Evolutionary conservation across 1,140 invertebrate species (phyloP).

Genomic region (Drosophila athabasca): DNA sequence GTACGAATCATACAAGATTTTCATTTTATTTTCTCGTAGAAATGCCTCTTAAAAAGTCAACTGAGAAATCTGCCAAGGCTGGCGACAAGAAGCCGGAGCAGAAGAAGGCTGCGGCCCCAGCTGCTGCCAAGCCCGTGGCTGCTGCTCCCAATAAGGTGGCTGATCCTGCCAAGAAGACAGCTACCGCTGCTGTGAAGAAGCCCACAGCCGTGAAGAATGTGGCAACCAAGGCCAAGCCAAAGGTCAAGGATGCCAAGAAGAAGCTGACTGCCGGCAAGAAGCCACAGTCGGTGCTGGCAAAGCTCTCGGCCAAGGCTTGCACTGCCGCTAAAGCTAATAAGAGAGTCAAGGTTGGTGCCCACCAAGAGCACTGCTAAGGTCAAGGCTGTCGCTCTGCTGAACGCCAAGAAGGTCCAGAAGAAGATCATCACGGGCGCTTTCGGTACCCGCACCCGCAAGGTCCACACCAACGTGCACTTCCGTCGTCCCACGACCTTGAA

Average conservation of each 20-base stretch:
- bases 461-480: conserved; percentile 97
- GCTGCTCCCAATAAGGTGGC: conserved; percentile 84
- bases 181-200: conserved; percentile 80
- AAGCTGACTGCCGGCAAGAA: conserved; percentile 84
- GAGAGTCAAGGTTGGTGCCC: conserved; percentile 68
- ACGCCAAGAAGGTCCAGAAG: conserved; percentile 89
- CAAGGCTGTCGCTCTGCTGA: conserved; percentile 84
- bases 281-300: conserved; percentile 80
- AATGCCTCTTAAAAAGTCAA: too few relatives aligned
- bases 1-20: too few relatives aligned
- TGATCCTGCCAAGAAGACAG: conserved; percentile 82
- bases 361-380: conserved; percentile 84
- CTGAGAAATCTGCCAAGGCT: too few relatives aligned
- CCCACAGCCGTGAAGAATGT: conserved; percentile 68
- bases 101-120: conserved; percentile 78
- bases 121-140: conserved; percentile 84
- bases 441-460: conserved; percentile 93
- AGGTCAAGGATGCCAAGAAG: conserved; percentile 87
- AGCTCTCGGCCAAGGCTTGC: conserved; percentile 82
- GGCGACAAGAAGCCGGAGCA: conserved; percentile 83
- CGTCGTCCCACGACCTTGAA: conserved; percentile 95
- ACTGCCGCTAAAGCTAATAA: conserved; percentile 77
- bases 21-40: too few relatives aligned
- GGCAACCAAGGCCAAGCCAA: conserved; percentile 84
- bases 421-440: conserved; percentile 96